Evolutionary conservation across 2,113 vertebrate species (phyloP), one percentile per base, ranked within the genome.

Genomic region (Sinocyclocheilus grahami): DNA sequence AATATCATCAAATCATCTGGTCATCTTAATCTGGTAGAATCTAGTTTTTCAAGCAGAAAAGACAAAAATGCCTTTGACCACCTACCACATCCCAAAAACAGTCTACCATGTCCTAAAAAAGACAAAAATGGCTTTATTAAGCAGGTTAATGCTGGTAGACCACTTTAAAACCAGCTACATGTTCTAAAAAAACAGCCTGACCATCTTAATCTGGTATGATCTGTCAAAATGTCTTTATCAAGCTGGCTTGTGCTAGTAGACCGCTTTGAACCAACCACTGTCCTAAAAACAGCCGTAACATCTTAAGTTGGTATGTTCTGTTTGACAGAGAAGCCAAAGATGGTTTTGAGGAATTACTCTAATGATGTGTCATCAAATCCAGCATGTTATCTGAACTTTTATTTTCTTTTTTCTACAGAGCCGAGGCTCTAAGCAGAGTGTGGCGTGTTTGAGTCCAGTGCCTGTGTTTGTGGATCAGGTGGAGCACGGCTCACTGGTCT

Each of bases 371-470:
- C 22, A n/a, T n/a, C 9, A 78, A 82, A 82, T 87, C 48, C 76
- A 24, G 12, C 87, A 27, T 75, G 2, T 18, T 83, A 1, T 89
- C 13, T 65, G 4, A 22, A 39, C 72, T 11, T 85, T 46, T 89
- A 78, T 81, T 22, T 75, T 11, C 18, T 87, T 92, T 33, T 4
- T 83, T 71, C 93, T 96, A 83, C 95, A 99, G 98, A 97, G 95
- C 87, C 96, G 95, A 93, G 97, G 97, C 92, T 96, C 97, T 6
- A 98, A 97, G 90, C 95, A 92, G 60, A 82, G 86, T 7, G 95
- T 51, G 24, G 65, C 2, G 77, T 89, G 95, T 65, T 94, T 96
- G 87, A 96, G 94, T 87, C 95, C 95, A 0, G 91, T 92, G 81
- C 84, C 92, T 83, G 46, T 90, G 39, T 85, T 90, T 46, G 92